Conservation (phyloP, 2,888 invertebrate genomes). For the Nectonema munidae region DNA sequence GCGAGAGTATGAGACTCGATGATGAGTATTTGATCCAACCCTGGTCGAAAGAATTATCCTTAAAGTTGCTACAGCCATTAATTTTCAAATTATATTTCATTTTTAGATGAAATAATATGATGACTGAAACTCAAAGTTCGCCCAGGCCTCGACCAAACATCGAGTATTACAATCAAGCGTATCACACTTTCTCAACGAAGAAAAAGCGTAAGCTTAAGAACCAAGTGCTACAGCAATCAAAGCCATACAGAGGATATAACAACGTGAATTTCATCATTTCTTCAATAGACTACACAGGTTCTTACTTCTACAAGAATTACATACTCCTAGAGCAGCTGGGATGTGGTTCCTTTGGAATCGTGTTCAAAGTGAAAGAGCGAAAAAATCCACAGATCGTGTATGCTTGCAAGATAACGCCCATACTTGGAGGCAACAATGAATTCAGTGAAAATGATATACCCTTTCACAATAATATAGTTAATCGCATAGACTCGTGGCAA, state of each 20-base stretch:
- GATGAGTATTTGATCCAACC: too few relatives aligned
- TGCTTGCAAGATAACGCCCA: background rate
- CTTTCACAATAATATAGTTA: background rate
- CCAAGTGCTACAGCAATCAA: too few relatives aligned
- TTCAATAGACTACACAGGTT: too few relatives aligned
- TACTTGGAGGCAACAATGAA: background rate
- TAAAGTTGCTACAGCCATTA: too few relatives aligned
- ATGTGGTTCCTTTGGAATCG: background rate
- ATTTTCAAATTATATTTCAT: too few relatives aligned
- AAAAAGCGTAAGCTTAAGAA: background rate
- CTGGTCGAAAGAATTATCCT: too few relatives aligned
- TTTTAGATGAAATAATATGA: too few relatives aligned
- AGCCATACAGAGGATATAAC: too few relatives aligned
- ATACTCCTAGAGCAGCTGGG: too few relatives aligned
- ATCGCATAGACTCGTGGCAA: background rate
- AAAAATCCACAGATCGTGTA: background rate
- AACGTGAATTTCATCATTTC: background rate
- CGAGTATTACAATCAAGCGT: background rate
- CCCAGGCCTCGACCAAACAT: background rate
- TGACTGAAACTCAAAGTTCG: too few relatives aligned
- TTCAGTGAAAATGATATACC: background rate
- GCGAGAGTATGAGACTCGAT: too few relatives aligned
- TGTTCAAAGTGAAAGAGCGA: background rate
- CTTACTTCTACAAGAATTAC: too few relatives aligned
- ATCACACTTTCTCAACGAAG: slow-evolving; percentile 1